These are phyloP conservation scores for Herpetotheres cachinnans DNA, from an alignment of 2,113 vertebrate species.

Conservation along the genomic window DNA sequence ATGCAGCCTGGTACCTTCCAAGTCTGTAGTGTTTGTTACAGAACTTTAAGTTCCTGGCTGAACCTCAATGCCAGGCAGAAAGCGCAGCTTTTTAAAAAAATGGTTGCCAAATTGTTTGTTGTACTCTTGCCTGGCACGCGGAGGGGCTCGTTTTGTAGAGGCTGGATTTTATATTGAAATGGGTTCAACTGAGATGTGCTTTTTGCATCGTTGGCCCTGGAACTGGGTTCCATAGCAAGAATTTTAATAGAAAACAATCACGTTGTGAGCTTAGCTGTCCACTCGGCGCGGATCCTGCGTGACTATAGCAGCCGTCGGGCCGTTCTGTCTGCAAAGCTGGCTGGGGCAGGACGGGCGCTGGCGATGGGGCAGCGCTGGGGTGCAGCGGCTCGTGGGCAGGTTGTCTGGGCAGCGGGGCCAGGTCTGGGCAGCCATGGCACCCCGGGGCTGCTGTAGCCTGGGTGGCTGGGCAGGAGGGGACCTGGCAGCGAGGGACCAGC, in stretches of 20 bases:
- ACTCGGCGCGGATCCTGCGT: accelerated
- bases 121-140: background rate
- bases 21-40: background rate
- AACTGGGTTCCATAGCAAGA: background rate
- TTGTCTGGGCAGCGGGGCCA: background rate
- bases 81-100: no score
- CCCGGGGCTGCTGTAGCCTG: no score
- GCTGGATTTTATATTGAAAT: background rate
- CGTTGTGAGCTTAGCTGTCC: background rate
- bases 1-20: no score
- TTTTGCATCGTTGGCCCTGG: background rate
- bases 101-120: background rate
- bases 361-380: background rate
- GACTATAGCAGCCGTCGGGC: accelerated
- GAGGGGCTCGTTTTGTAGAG: background rate
- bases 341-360: background rate
- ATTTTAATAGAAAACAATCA: background rate
- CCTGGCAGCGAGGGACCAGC: background rate
- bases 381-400: background rate
- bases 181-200: background rate
- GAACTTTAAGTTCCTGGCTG: background rate
- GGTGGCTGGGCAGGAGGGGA: background rate
- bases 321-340: accelerated
- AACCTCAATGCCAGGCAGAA: background rate
- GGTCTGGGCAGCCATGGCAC: background rate